These are phyloP conservation scores for Mirza zaza DNA, from an alignment of 2,113 vertebrate species.

Conservation along the genomic window DNA sequence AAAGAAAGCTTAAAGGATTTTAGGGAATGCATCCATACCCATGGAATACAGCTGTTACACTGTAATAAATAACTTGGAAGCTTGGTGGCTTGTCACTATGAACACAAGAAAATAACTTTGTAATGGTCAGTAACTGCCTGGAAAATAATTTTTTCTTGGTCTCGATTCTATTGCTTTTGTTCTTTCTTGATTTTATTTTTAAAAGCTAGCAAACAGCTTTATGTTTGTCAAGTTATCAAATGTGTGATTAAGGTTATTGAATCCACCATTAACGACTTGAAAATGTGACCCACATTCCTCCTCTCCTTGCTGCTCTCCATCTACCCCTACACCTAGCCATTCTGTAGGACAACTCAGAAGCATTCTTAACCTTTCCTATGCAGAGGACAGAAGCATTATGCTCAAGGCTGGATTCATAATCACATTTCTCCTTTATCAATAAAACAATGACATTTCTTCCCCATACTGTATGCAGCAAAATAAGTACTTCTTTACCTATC, in stretches of 20 bases:
- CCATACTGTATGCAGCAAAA: not conserved
- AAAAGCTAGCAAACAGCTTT: conserved; percentile 66
- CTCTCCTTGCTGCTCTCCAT: not conserved
- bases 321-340: not conserved
- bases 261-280: not conserved
- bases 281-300: not conserved
- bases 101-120: conserved; percentile 53
- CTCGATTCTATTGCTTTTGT: conserved; percentile 51
- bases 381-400: not conserved
- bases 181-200: conserved; percentile 62
- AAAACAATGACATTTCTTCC: not conserved
- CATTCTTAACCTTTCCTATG: not conserved
- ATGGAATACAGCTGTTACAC: conserved; percentile 58
- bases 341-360: not conserved
- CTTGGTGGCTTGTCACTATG: conserved; percentile 24
- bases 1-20: conserved; percentile 64
- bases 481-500: not conserved
- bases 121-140: conserved; percentile 7
- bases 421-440: not conserved
- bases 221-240: conserved; percentile 49
- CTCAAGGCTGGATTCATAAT: not conserved
- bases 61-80: conserved; percentile 60
- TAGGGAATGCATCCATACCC: conserved; percentile 44
- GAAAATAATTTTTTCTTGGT: conserved; percentile 15
- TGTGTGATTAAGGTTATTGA: conserved; percentile 40